These are phyloP conservation scores for Littorina saxatilis DNA, from an alignment of 1,140 invertebrate species.

Conservation along the genomic window DNA sequence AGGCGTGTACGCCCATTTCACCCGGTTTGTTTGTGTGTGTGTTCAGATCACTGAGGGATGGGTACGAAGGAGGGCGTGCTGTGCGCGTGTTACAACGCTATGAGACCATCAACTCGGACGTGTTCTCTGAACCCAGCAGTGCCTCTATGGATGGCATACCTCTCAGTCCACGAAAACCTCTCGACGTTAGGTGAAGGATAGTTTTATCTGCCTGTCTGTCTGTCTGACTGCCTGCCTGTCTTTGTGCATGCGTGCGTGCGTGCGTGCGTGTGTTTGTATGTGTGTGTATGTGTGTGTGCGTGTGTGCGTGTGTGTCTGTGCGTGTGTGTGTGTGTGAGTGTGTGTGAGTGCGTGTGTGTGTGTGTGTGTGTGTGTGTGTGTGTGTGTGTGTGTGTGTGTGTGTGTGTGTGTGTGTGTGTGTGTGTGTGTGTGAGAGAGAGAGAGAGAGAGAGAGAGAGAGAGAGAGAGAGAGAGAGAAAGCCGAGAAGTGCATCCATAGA, in stretches of 20 bases:
- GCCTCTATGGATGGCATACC: slow-evolving; percentile 63
- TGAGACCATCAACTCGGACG: slow-evolving; percentile 67
- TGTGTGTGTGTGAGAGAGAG: background rate
- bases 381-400: slow-evolving; percentile 15
- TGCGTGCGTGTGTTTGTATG: slow-evolving; percentile 23
- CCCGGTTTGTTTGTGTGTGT: no score
- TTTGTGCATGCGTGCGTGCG: slow-evolving; percentile 58
- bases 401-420: slow-evolving; percentile 15
- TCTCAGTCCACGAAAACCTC: slow-evolving; percentile 55
- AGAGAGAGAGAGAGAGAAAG: no score
- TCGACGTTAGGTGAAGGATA: slow-evolving; percentile 49
- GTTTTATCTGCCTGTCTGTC: background rate
- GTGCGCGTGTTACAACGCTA: slow-evolving; percentile 60
- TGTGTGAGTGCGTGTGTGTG: background rate
- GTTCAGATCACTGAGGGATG: slow-evolving; percentile 36
- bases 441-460: background rate
- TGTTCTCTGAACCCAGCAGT: slow-evolving; percentile 65
- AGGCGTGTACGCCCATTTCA: no score
- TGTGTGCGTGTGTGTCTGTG: slow-evolving; percentile 10
- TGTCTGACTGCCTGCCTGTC: slow-evolving; percentile 41
- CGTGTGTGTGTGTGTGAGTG: slow-evolving; percentile 1
- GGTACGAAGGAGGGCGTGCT: background rate
- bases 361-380: slow-evolving; percentile 3
- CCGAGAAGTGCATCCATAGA: slow-evolving; percentile 65
- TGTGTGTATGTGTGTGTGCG: slow-evolving; percentile 12